Conservation (phyloP, 1,140 invertebrate genomes). For the Galendromus occidentalis region DNA sequence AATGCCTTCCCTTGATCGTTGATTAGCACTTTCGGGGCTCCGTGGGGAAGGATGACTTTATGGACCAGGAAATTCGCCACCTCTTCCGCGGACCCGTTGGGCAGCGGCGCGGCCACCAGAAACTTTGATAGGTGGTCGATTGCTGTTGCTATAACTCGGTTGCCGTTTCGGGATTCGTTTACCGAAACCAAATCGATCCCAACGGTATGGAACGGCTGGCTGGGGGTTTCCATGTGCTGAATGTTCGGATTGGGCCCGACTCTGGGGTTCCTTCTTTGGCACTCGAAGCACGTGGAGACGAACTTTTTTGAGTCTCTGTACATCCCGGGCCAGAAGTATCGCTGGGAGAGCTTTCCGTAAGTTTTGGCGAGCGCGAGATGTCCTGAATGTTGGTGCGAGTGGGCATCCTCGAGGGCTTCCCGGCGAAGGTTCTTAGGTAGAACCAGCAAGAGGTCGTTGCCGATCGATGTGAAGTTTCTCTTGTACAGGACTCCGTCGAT, state of each 20-base stretch:
- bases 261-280: slow-evolving; percentile 17
- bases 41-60: slow-evolving; percentile 16
- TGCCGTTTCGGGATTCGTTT: slow-evolving; percentile 19
- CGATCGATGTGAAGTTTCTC: not conserved
- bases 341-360: slow-evolving; percentile 13
- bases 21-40: slow-evolving; percentile 16
- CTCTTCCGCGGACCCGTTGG: slow-evolving; percentile 18
- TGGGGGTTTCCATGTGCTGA: slow-evolving; percentile 13
- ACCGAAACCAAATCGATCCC: slow-evolving; percentile 25
- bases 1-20: slow-evolving; percentile 19
- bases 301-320: slow-evolving; percentile 13
- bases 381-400: slow-evolving; percentile 16
- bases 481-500: not conserved
- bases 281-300: slow-evolving; percentile 17
- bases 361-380: slow-evolving; percentile 20
- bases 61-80: slow-evolving; percentile 21
- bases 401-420: slow-evolving; percentile 11
- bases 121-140: slow-evolving; percentile 25
- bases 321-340: slow-evolving; percentile 20
- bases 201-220: slow-evolving; percentile 20
- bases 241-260: not conserved
- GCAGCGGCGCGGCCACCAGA: slow-evolving; percentile 19
- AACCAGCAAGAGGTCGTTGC: slow-evolving; percentile 8
- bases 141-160: slow-evolving; percentile 21
- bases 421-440: slow-evolving; percentile 4